Conservation (phyloP, 2,797 vertebrate genomes). For the Eulemur rubriventer region DNA sequence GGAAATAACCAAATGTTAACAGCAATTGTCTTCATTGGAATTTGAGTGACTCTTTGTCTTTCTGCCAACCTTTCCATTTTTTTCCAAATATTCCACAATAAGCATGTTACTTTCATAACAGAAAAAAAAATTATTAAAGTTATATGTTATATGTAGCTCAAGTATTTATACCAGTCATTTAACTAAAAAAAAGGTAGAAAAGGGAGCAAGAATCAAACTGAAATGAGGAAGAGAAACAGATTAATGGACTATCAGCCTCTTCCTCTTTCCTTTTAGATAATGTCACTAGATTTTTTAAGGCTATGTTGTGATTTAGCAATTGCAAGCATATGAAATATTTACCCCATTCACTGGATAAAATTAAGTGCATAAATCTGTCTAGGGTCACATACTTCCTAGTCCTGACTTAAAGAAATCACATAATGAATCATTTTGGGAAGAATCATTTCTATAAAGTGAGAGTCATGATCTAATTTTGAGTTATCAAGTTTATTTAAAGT, state of each 20-base stretch:
- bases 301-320: slow-evolving; percentile 46
- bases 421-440: slow-evolving; percentile 50
- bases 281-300: slow-evolving; percentile 42
- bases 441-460: slow-evolving; percentile 15
- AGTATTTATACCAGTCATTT: neutral
- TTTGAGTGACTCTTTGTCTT: slow-evolving; percentile 28
- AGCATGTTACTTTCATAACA: neutral
- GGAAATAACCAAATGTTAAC: slow-evolving; percentile 45
- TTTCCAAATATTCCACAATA: neutral
- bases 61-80: neutral
- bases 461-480: slow-evolving; percentile 30
- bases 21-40: slow-evolving; percentile 35
- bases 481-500: slow-evolving; percentile 37
- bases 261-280: neutral
- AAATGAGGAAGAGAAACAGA: slow-evolving; percentile 6
- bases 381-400: neutral
- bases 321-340: slow-evolving; percentile 51
- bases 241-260: neutral
- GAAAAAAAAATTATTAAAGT: neutral
- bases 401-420: slow-evolving; percentile 33
- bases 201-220: neutral
- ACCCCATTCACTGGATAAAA: slow-evolving; percentile 50
- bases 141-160: neutral
- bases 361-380: slow-evolving; percentile 44
- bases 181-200: neutral